Evolutionary conservation across 2,113 vertebrate genomes (phyloP).

Genomic region (Pseudonaja textilis): DNA sequence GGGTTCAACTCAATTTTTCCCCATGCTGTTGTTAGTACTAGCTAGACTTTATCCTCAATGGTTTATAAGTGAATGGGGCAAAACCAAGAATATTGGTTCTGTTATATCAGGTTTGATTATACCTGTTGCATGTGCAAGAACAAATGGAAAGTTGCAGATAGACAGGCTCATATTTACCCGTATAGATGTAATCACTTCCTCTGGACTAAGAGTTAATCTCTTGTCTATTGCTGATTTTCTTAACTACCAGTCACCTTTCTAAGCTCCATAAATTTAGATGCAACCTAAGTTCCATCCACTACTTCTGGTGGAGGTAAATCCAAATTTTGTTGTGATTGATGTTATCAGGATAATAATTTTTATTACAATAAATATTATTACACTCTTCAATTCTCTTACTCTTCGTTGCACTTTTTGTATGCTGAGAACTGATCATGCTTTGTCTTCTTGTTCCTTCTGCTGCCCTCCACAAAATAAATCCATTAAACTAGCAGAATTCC

Average conservation of each 20-base stretch:
- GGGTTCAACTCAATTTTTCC: background rate
- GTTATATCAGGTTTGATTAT: background rate
- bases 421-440: conserved; percentile 17
- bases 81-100: background rate
- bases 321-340: background rate
- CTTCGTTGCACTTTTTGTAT: conserved; percentile 18
- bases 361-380: background rate
- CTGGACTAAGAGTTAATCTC: background rate
- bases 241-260: background rate
- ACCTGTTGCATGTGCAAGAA: background rate
- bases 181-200: background rate
- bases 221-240: background rate
- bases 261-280: background rate
- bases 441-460: conserved; percentile 1
- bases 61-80: background rate
- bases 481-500: background rate
- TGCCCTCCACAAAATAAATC: background rate
- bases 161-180: background rate
- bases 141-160: background rate
- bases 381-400: background rate
- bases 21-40: background rate
- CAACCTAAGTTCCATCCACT: background rate
- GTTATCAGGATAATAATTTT: background rate
- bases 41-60: background rate
- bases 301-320: background rate